phyloP scores from a whole-genome alignment of 2,797 vertebrate species.

The Microctenopoma steveboyesi region DNA sequence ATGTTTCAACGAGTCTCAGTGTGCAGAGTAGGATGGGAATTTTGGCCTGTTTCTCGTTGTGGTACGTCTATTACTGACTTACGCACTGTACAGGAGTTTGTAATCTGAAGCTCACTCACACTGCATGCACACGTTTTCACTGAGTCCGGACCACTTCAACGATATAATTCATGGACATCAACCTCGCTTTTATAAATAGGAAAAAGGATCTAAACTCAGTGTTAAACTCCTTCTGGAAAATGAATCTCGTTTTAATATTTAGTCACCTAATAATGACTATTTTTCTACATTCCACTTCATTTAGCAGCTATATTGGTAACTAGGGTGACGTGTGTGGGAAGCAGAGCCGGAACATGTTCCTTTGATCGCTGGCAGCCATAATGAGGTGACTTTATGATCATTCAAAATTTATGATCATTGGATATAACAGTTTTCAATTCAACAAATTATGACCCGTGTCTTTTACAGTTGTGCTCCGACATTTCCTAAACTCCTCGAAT shows the following conservation, averaged over 20 bases:
- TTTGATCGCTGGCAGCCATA: conserved; percentile 56
- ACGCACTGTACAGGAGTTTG: background rate
- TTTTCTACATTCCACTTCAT: conserved; percentile 28
- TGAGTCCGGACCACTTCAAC: too few species aligned
- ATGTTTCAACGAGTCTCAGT: conserved; percentile 56
- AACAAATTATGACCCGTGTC: conserved; percentile 48
- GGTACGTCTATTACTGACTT: conserved; percentile 33
- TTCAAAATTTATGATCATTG: conserved; percentile 52
- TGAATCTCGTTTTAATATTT: conserved; percentile 26
- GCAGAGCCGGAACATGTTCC: conserved; percentile 7
- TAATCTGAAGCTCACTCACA: background rate
- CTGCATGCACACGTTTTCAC: too few species aligned
- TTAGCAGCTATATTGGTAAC: conserved; percentile 22
- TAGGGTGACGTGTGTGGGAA: conserved; percentile 53
- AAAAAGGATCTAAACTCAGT: too few species aligned
- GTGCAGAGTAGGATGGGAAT: conserved; percentile 43
- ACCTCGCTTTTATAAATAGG: too few species aligned
- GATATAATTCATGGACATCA: too few species aligned
- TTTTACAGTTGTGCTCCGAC: conserved; percentile 22
- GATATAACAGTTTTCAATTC: conserved; percentile 53
- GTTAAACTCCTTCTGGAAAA: background rate
- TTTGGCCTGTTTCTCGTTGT: conserved; percentile 28
- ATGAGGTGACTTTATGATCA: conserved; percentile 62
- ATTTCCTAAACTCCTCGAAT: conserved; percentile 43
- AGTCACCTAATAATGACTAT: conserved; percentile 47